A percentile compares a stretch with the other conserved stretches of the same genome.
Conservation (phyloP, 2,797 vertebrate species). For the Carduelis carduelis region DNA sequence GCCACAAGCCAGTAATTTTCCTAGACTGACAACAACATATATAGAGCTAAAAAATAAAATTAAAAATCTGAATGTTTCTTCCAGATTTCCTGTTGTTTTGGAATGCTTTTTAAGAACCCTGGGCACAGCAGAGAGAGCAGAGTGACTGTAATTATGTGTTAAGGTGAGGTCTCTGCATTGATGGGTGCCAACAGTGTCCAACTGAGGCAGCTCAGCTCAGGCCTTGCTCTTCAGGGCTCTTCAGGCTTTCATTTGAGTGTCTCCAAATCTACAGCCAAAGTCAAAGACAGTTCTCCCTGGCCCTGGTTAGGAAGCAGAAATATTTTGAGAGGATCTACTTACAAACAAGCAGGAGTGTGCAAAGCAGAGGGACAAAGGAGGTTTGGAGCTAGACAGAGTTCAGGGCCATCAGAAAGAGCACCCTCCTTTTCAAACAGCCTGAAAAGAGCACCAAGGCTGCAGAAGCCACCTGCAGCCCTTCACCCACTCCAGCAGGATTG, state of each 20-base stretch:
- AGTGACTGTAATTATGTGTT: not conserved
- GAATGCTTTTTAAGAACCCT: not conserved
- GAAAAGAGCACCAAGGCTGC: not conserved
- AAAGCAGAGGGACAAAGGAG: not conserved
- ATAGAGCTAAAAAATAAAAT: not conserved
- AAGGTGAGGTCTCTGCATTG: not conserved
- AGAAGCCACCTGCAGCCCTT: not conserved
- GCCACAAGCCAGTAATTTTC: not conserved
- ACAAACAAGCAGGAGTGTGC: slow-evolving; percentile 7
- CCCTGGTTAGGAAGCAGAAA: not conserved
- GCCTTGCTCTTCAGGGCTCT: not conserved
- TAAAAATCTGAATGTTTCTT: not conserved
- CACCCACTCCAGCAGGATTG: fast-evolving
- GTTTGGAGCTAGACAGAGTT: not conserved
- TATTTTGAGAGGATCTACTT: not conserved
- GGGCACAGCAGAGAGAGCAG: not conserved
- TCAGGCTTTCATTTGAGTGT: not conserved
- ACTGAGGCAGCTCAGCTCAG: not conserved
- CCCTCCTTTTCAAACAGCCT: not conserved
- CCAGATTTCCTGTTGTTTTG: not conserved
- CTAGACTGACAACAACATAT: not conserved
- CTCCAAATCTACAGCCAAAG: not conserved
- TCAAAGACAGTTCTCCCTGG: not conserved
- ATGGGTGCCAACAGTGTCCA: not conserved
- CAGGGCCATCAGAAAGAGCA: not conserved